These are phyloP conservation scores for Lithophane leautieri DNA, from an alignment of 2,888 invertebrate genomes.

Conservation along the genomic window DNA sequence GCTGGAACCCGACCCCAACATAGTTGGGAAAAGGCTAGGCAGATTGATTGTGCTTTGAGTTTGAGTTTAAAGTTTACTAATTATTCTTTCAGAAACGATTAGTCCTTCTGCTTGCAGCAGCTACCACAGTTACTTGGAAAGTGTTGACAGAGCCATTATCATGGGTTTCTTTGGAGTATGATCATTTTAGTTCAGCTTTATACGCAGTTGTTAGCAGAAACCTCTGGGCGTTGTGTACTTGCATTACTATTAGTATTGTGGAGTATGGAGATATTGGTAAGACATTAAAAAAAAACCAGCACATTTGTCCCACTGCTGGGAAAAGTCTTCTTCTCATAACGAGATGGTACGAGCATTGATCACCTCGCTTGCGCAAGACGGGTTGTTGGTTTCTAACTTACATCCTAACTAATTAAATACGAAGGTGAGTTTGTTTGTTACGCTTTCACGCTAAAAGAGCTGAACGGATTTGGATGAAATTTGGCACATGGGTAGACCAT, in stretches of 20 bases:
- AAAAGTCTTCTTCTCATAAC: too few species aligned
- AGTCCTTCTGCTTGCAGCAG: not conserved
- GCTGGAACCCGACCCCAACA: too few species aligned
- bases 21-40: too few species aligned
- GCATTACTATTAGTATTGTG: constrained; percentile 29
- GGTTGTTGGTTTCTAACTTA: not conserved
- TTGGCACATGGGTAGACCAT: too few species aligned
- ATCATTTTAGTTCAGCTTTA: constrained; percentile 34
- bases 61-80: not conserved
- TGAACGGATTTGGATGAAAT: too few species aligned
- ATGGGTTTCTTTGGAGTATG: constrained; percentile 31
- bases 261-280: constrained; percentile 51
- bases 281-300: too few species aligned
- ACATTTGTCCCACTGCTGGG: too few species aligned
- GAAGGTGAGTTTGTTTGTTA: too few species aligned
- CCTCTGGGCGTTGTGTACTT: constrained; percentile 23
- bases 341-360: not conserved
- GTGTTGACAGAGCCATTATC: constrained; percentile 7
- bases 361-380: not conserved
- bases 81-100: constrained; percentile 19
- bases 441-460: too few species aligned
- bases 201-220: constrained; percentile 33
- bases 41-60: too few species aligned
- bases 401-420: too few species aligned
- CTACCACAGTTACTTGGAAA: not conserved